Evolutionary conservation across 2,797 vertebrate species (phyloP).

Genomic region (Cynopterus sphinx): DNA sequence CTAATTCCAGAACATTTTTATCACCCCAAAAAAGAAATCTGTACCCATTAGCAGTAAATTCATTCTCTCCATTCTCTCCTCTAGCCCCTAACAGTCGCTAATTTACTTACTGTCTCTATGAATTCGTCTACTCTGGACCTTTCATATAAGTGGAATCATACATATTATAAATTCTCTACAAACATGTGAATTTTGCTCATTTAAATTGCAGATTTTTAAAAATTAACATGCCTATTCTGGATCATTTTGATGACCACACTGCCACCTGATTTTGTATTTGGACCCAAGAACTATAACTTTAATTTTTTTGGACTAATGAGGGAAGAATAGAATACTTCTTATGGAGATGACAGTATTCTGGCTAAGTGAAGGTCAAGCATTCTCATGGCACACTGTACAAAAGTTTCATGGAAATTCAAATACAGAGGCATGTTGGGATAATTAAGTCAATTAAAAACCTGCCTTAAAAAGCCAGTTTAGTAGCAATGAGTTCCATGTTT

Average conservation of each 20-base stretch:
- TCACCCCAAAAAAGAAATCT: neutral
- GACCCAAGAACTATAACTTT: constrained; percentile 18
- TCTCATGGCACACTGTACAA: neutral
- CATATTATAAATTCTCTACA: neutral
- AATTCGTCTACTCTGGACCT: neutral
- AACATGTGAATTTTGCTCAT: neutral
- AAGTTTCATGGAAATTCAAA: constrained; percentile 39
- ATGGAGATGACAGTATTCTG: neutral
- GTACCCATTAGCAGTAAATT: neutral
- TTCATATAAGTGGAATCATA: neutral
- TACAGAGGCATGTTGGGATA: neutral
- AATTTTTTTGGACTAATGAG: constrained; percentile 34
- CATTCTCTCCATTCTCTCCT: neutral
- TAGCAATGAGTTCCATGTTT: neutral
- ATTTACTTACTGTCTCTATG: neutral
- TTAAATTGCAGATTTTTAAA: constrained; percentile 34
- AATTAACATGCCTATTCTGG: neutral
- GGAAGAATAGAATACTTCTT: constrained; percentile 20
- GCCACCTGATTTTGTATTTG: constrained; percentile 40
- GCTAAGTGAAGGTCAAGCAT: neutral
- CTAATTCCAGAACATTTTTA: constrained; percentile 12
- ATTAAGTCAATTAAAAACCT: neutral
- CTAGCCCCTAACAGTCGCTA: neutral
- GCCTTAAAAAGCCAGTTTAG: neutral
- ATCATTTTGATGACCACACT: constrained; percentile 5